Evolutionary conservation across 2,888 invertebrate species (phyloP).

Genomic region (Caradrina kadenii): DNA sequence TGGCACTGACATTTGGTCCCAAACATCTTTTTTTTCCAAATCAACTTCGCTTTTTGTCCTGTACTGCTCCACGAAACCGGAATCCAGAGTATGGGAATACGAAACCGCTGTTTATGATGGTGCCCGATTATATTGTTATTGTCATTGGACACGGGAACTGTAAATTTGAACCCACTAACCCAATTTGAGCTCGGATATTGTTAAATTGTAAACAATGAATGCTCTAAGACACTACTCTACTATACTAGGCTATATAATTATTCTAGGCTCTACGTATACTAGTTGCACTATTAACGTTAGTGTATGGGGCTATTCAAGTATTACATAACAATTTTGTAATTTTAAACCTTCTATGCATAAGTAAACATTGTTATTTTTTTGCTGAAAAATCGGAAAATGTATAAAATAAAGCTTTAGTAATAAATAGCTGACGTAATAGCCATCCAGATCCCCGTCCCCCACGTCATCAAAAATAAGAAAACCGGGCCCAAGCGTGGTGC

Average conservation of each 20-base stretch:
- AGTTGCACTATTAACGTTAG: neutral
- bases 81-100: constrained; percentile 51
- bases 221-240: constrained; percentile 16
- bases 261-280: too few species aligned
- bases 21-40: constrained; percentile 58
- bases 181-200: constrained; percentile 28
- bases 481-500: too few species aligned
- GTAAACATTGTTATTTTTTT: too few species aligned
- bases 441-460: too few species aligned
- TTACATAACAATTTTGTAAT: too few species aligned
- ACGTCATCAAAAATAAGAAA: too few species aligned
- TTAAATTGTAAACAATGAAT: constrained; percentile 26
- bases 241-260: too few species aligned
- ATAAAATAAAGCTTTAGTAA: too few species aligned
- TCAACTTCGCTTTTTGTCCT: constrained; percentile 57
- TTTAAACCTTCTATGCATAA: too few species aligned
- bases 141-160: constrained; percentile 32
- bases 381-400: too few species aligned
- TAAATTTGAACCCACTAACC: constrained; percentile 35
- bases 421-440: too few species aligned
- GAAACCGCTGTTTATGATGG: constrained; percentile 33
- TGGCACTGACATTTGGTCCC: constrained; percentile 26
- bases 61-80: constrained; percentile 40
- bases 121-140: constrained; percentile 28
- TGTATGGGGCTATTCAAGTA: too few species aligned